Evolutionary conservation across 2,888 invertebrate species (phyloP).

Genomic region (Eupithecia tripunctaria): DNA sequence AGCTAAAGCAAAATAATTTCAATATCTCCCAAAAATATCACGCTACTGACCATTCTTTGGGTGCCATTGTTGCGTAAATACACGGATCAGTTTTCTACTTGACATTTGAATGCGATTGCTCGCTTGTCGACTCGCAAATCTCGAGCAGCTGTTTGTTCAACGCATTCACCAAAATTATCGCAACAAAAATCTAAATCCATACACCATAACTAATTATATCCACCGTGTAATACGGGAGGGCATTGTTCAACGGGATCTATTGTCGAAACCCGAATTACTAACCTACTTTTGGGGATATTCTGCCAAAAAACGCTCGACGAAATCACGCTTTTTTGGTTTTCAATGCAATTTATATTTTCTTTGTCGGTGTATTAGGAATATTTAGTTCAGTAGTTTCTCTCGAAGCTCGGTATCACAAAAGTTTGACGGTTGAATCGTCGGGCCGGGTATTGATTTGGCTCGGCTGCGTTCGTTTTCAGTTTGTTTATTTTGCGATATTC

Average conservation of each 20-base stretch:
- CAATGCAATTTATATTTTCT: conserved; percentile 77
- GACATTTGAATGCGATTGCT: conserved; percentile 76
- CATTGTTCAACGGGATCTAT: conserved; percentile 70
- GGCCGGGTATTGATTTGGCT: conserved; percentile 75
- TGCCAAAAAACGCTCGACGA: conserved; percentile 68
- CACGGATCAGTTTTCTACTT: conserved; percentile 79
- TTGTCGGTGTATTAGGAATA: conserved; percentile 72
- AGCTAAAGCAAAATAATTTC: neutral
- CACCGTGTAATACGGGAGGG: conserved; percentile 76
- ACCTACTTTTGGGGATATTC: conserved; percentile 82
- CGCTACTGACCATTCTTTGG: conserved; percentile 74
- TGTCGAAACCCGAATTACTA: conserved; percentile 80
- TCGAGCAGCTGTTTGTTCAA: conserved; percentile 79
- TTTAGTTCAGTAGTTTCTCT: conserved; percentile 62
- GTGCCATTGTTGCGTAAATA: conserved; percentile 62
- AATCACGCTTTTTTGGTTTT: conserved; percentile 79
- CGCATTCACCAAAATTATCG: conserved; percentile 81
- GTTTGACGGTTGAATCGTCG: conserved; percentile 72
- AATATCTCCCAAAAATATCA: conserved; percentile 25
- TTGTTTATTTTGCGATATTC: conserved; percentile 74
- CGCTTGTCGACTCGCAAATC: conserved; percentile 76
- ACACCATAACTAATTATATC: conserved; percentile 84
- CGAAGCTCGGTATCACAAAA: conserved; percentile 66
- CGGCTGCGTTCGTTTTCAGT: conserved; percentile 63
- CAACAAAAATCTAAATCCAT: conserved; percentile 83